Conservation (phyloP, 2,888 invertebrate species). For the Tetramorium bicarinatum region DNA sequence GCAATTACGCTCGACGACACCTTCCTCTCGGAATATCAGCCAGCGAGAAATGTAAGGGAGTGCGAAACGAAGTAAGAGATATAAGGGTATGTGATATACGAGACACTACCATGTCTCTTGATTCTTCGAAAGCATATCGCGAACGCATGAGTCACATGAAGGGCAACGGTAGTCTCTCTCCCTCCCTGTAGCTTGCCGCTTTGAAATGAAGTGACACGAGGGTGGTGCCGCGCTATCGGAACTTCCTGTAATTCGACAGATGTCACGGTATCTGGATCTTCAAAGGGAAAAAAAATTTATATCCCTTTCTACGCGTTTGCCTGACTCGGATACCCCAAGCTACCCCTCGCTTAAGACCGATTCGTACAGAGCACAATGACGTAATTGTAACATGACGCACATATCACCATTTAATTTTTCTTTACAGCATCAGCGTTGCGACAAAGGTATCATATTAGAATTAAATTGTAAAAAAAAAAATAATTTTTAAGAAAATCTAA, state of each 20-base stretch:
- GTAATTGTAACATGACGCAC: neutral
- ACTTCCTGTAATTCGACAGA: conserved; percentile 58
- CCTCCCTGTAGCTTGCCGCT: neutral
- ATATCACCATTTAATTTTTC: neutral
- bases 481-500: neutral
- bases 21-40: conserved; percentile 8
- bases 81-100: neutral
- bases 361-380: neutral
- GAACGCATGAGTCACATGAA: neutral
- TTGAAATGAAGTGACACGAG: neutral
- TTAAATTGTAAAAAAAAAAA: neutral
- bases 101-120: too few relatives aligned
- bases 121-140: neutral
- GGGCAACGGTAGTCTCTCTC: neutral
- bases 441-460: neutral
- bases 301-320: conserved; percentile 17
- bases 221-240: neutral
- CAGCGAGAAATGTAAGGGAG: neutral
- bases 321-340: neutral
- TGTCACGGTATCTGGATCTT: conserved; percentile 67
- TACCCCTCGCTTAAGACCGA: neutral
- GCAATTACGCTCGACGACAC: conserved; percentile 40
- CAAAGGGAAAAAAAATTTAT: conserved; percentile 68
- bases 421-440: neutral
- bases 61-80: neutral